Evolutionary conservation across 2,888 invertebrate genomes (phyloP), one percentile per base, ranked within the genome.

Genomic region (Ellobium chinense): DNA sequence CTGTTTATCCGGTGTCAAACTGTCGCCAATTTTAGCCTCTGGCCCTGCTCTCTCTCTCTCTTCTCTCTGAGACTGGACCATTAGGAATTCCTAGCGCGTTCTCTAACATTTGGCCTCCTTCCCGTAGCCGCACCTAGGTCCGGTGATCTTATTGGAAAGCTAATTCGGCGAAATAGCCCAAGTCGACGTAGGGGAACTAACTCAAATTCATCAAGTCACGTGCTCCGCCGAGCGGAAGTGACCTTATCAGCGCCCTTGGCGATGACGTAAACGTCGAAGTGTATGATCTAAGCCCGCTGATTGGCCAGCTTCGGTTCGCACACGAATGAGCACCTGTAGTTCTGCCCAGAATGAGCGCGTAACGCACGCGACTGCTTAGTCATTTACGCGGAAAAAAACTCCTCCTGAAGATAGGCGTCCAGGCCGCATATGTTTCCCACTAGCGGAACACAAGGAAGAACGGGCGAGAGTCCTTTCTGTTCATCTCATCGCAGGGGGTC

Each of bases 201-300:
- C 58, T 36, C 60, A 60, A 69, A 69, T 58, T 77, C 69, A 60
- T 36, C 39, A 37, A n/a, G 60, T 77, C 77, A 77, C 69, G 31
- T 69, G 77, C 77, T 77, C 27, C 60, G 31, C 37, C 21, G 60
- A 77, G 77, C 69, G 77, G 77, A 69, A 77, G 77, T 77, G 77
- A 77, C 68, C 69, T 58, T 77, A 69, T 77, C 58, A 34, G 27
- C 60, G 69, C 69, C 68, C 69, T 1, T 21, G 54, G 74, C 63
- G 29, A 36, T 68, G 77, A 77, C 69, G 77, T 77, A 77, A 77
- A 36, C 60, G 24, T 24, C 24, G 58, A 39, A 56, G 60, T 77
- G 77, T 65, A 46, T 36, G 72, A 72, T 72, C 63, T 63, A 34
- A 24, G 31, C 62, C 24, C n/a, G 63, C 29, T 74, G 63, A 74